Percentiles rank a stretch among this genome's conserved stretches.
Evolutionary conservation across 2,113 vertebrate genomes (phyloP).

Genomic region (Periophthalmodon schlosseri): DNA sequence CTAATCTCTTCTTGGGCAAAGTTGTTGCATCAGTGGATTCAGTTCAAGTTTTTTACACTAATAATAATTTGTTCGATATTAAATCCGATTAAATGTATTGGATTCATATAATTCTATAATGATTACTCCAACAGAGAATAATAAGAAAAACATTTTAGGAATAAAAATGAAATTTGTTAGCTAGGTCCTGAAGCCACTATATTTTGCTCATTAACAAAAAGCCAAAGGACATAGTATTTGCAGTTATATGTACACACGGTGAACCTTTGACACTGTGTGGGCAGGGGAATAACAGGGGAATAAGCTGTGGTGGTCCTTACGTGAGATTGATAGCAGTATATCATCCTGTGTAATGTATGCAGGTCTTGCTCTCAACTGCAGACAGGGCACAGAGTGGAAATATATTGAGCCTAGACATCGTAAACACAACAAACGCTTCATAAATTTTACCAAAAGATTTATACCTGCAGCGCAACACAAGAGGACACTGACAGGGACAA

Average conservation of each 20-base stretch:
- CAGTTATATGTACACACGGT: background rate
- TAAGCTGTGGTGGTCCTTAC: slow-evolving; percentile 21
- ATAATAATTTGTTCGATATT: background rate
- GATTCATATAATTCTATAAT: too few species aligned
- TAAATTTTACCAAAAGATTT: slow-evolving; percentile 36
- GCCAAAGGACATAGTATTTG: background rate
- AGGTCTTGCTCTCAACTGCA: slow-evolving; percentile 18
- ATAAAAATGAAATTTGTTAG: too few species aligned
- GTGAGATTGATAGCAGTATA: slow-evolving; percentile 30
- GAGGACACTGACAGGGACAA: background rate
- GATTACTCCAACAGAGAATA: too few species aligned
- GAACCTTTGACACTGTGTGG: slow-evolving; percentile 45
- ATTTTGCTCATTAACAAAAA: background rate
- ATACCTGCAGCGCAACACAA: slow-evolving; percentile 4
- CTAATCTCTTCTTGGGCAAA: background rate
- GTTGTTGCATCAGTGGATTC: background rate
- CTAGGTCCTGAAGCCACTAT: too few species aligned
- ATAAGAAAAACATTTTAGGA: too few species aligned
- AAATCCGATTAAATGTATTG: too few species aligned
- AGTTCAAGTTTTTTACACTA: slow-evolving; percentile 9
- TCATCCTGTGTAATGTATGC: slow-evolving; percentile 54
- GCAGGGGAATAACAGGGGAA: slow-evolving; percentile 37
- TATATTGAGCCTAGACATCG: slow-evolving; percentile 28
- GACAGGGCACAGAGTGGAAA: slow-evolving; percentile 29
- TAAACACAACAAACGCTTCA: slow-evolving; percentile 29